Evolutionary conservation across 2,888 invertebrate genomes (phyloP).

Genomic region (Eupithecia tripunctaria): DNA sequence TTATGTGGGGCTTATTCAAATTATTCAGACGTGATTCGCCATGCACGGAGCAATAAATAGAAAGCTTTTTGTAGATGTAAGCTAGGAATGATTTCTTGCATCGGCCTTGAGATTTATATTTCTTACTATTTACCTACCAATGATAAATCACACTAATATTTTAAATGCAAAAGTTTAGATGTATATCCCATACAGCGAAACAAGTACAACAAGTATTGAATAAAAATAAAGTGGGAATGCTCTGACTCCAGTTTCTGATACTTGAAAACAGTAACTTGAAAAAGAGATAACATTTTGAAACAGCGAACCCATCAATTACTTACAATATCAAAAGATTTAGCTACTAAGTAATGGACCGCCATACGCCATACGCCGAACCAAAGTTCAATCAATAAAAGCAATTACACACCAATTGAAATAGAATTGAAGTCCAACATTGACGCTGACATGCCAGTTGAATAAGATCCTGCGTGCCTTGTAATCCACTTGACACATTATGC

Average conservation of each 20-base stretch:
- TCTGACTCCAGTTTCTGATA: neutral
- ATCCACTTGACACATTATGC: constrained; percentile 41
- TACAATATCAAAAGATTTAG: neutral
- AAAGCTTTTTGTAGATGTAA: constrained; percentile 31
- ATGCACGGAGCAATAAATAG: constrained; percentile 39
- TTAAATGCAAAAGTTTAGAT: too few relatives aligned
- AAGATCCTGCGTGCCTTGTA: constrained; percentile 33
- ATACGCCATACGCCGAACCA: neutral
- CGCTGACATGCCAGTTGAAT: constrained; percentile 25
- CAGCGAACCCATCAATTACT: neutral
- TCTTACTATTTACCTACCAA: neutral
- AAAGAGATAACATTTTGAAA: neutral
- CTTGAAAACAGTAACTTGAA: neutral
- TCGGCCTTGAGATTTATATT: neutral
- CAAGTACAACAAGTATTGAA: neutral
- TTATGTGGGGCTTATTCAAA: constrained; percentile 48
- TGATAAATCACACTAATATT: neutral
- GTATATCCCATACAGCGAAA: too few relatives aligned
- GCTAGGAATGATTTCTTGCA: neutral
- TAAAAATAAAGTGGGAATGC: neutral
- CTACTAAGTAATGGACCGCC: neutral
- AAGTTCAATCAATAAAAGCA: constrained; percentile 10
- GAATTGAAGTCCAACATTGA: constrained; percentile 17
- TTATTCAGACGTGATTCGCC: constrained; percentile 43
- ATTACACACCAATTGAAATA: constrained; percentile 16